Conservation (phyloP, 1,140 invertebrate genomes). For the Solen grandis region DNA sequence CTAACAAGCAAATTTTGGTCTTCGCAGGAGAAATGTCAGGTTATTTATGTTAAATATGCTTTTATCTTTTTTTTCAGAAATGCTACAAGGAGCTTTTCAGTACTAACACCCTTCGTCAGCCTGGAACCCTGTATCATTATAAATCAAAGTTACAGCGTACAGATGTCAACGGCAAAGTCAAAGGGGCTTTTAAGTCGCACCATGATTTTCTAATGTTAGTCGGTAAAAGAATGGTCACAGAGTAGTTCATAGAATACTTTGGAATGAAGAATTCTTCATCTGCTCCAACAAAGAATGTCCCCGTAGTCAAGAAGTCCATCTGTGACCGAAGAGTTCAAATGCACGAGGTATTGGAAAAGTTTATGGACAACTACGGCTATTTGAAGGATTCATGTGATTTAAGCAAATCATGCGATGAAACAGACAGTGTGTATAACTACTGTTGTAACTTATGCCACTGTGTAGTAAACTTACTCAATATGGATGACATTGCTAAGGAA, state of each 20-base stretch:
- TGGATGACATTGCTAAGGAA: conserved; percentile 8
- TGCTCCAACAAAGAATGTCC: not conserved
- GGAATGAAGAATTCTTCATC: conserved; percentile 9
- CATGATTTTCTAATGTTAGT: not conserved
- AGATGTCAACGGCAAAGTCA: conserved; percentile 4
- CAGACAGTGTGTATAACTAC: not conserved
- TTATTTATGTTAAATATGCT: too few species aligned
- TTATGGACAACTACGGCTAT: not conserved
- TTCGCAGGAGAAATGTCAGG: too few species aligned
- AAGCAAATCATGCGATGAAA: not conserved
- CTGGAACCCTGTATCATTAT: conserved; percentile 2
- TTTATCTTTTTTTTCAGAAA: conserved; percentile 8
- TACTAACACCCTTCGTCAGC: not conserved
- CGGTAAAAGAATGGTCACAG: conserved; percentile 7
- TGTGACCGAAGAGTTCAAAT: not conserved
- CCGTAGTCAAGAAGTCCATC: not conserved
- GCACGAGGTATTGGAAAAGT: not conserved
- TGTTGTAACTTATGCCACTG: conserved; percentile 14
- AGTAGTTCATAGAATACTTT: conserved; percentile 12
- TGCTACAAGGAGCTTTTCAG: conserved; percentile 5
- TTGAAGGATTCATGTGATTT: not conserved
- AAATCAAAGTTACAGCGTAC: conserved; percentile 16
- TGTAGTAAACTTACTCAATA: not conserved
- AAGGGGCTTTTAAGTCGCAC: conserved; percentile 1
- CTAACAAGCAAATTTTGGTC: not conserved